Conservation (phyloP, 2,113 vertebrate species). For the Hippocampus comes region DNA sequence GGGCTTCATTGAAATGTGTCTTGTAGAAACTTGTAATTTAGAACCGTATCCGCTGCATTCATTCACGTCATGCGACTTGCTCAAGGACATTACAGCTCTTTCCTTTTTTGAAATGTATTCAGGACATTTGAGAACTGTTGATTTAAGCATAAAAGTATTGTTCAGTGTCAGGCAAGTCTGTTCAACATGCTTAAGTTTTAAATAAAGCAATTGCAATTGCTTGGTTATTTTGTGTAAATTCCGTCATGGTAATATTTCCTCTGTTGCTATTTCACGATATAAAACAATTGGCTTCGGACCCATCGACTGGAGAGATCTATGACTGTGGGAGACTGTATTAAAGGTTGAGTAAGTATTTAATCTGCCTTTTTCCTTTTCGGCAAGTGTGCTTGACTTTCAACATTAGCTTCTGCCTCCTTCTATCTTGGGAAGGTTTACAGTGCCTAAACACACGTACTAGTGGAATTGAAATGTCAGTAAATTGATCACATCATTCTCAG, state of each 20-base stretch:
- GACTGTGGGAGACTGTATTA: too few species aligned
- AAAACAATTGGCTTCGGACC: slow-evolving; percentile 5
- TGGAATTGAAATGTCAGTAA: slow-evolving; percentile 1
- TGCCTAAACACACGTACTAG: slow-evolving; percentile 7
- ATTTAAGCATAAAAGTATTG: slow-evolving; percentile 59
- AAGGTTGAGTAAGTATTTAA: background rate
- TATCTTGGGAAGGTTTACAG: slow-evolving; percentile 35
- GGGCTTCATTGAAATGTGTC: slow-evolving; percentile 46
- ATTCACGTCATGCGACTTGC: slow-evolving; percentile 47
- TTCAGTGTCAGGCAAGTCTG: slow-evolving; percentile 54
- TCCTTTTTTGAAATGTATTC: slow-evolving; percentile 40
- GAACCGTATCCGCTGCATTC: slow-evolving; percentile 56
- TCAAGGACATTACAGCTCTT: slow-evolving; percentile 54
- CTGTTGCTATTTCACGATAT: slow-evolving; percentile 13
- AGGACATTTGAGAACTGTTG: slow-evolving; percentile 57
- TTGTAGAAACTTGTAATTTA: slow-evolving; percentile 68
- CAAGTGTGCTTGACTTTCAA: slow-evolving; percentile 7
- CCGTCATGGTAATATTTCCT: slow-evolving; percentile 27
- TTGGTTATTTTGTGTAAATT: slow-evolving; percentile 48
- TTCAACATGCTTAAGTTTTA: slow-evolving; percentile 49
- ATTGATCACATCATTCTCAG: background rate
- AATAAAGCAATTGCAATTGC: slow-evolving; percentile 34
- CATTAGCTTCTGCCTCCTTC: slow-evolving; percentile 13
- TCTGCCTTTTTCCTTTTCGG: slow-evolving; percentile 18
- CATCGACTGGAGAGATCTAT: too few species aligned